Base-by-base conservation (phyloP, 2,888 invertebrate genomes). In the Cylloceria caligata region DNA sequence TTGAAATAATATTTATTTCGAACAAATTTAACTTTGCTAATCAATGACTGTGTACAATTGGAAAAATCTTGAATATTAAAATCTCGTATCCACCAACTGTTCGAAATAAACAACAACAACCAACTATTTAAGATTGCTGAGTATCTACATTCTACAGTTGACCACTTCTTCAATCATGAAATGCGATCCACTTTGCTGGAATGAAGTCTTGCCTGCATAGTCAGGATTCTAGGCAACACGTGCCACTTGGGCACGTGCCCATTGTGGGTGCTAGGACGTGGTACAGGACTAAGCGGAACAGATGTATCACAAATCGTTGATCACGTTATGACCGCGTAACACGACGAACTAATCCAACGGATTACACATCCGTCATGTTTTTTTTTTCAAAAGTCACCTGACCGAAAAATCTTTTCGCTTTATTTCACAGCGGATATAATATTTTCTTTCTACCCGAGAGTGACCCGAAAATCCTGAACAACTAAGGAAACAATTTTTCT, bases 261-360 rank as follows among this genome's bases (percentile, higher is more conserved):
- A 88, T 77, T 80, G 82, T 80, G 68, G 27, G 45, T 49, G 36
- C 42, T 7, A 39, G 16, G 21, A 65, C 27, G 24, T 52, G 55
- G 89, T 88, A 85, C 16, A 34, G 73, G 84, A 85, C 83, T 75
- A 76, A 65, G 64, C 77, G 75, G 81, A 86, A 84, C 91, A 92
- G 91, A 92, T 92, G 92, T 88, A 92, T 89, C 89, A 88, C 87
- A 89, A 89, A 45, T 89, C 86, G 84, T 72, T 57, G 42, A 77
- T 60, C 52, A 74, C 60, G 57, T 80, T 73, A 73, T 83, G 73
- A 83, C 69, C 81, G 55, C 67, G 68, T 60, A 80, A 85, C 84
- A 85, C 84, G 80, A 82, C 84, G 86, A 78, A 69, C 83, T 91
- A 91, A 92, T 91, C 91, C 90, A 60, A 13, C 76, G 87, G 90